Evolutionary conservation across 2,797 vertebrate genomes (phyloP), one percentile per base, ranked within the genome.

Genomic region (Phoebastria nigripes): DNA sequence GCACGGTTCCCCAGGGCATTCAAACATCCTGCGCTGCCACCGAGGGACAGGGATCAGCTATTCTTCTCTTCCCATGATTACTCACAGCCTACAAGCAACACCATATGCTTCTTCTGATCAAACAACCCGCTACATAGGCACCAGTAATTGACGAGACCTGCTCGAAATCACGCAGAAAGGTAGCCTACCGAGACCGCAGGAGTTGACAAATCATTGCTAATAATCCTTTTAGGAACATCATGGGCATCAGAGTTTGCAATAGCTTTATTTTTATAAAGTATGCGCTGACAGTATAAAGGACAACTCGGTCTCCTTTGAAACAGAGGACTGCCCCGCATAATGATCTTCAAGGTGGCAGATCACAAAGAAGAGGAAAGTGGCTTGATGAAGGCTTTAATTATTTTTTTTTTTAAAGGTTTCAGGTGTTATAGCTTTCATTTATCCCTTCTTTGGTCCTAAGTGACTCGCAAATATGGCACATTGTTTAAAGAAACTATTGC

Each of bases 81-180:
- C 96, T 96, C 93, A 72, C 96, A 96, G 97, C 95, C 96, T 96
- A 97, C 98, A 96, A 98, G 98, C 96, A 93, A 74, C 97, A 97
- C 98, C 98, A 98, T 98, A 98, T 98, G 98, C 98, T 98, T 94
- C 97, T 97, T 97, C 98, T 98, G 98, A 98, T 98, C 98, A 98
- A 97, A 98, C 98, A 97, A 95, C 95, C 96, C 98, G 98, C 97
- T 93, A 97, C 98, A 97, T 94, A 90, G 98, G 98, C 98, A 94
- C 94, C 88, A 94, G 98, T 99, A 99, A 99, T 99, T 98, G 98
- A 97, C 96, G 97, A 97, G 96, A 98, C 97, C 98, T 86, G 97
- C 98, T 97, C 96, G 97, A 97, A 98, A 98, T 98, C 98, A 99
- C 98, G 98, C 97, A 97, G 98, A 97, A 98, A 96, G 98, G 98